A percentile compares a stretch with the other conserved stretches of the same genome.
Evolutionary conservation across 2,113 vertebrate genomes (phyloP).

Genomic region (Bettongia penicillata): DNA sequence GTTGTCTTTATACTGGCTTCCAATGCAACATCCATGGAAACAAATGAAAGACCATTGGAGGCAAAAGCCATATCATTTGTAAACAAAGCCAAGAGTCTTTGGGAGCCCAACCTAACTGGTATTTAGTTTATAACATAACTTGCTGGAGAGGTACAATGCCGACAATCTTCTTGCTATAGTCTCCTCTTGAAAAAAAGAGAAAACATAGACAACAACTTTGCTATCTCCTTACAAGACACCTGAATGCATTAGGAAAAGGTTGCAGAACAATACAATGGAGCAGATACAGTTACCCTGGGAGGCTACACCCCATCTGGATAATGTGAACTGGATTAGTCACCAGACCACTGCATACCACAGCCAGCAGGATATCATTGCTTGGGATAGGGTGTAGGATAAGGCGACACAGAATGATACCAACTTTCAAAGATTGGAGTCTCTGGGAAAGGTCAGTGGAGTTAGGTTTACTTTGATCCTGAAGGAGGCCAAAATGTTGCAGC

Average conservation of each 20-base stretch:
- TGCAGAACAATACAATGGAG: slow-evolving; percentile 61
- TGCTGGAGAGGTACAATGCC: background rate
- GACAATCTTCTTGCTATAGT: slow-evolving; percentile 43
- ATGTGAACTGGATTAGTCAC: background rate
- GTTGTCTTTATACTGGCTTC: background rate
- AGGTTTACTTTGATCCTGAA: background rate
- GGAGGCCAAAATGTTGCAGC: background rate
- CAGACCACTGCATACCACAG: background rate
- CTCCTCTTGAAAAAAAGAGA: slow-evolving; percentile 52
- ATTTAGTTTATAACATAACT: slow-evolving; percentile 23
- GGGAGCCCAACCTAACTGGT: background rate
- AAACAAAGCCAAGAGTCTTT: background rate
- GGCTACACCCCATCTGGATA: slow-evolving; percentile 28
- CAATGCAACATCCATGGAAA: background rate
- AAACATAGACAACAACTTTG: slow-evolving; percentile 43
- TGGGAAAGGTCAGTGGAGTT: background rate
- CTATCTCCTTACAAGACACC: slow-evolving; percentile 73
- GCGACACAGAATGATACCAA: background rate
- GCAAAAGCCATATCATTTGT: background rate
- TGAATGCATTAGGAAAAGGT: slow-evolving; percentile 48
- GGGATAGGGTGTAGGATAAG: background rate
- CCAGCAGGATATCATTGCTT: background rate
- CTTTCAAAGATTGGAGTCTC: background rate
- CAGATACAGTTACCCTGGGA: slow-evolving; percentile 30
- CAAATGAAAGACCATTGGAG: background rate